Base-by-base conservation (phyloP, 2,113 vertebrate genomes). In the Tiliqua scincoides region DNA sequence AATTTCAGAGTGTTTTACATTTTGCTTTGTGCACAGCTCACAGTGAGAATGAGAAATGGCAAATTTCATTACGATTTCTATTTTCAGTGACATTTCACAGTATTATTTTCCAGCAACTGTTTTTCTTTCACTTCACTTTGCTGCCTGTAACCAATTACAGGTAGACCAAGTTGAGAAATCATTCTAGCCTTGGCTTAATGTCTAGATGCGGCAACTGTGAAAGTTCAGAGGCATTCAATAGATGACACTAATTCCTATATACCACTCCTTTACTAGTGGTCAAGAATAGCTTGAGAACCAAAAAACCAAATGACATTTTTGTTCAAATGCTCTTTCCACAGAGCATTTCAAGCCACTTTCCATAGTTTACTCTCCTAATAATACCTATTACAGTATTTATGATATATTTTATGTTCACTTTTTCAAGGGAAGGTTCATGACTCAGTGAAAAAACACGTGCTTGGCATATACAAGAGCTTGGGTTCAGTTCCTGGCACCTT, bases 1-100 rank as follows among this genome's bases (percentile, higher is more conserved):
- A 88, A 72, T 84, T 84, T 52, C 5, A 43, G 0, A 0, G 30
- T 3, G 8, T 75, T 90, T 68, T 76, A 6, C 3, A n/a, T 68
- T 89, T 79, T 23, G 54, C 68, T 89, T n/a, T 79, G 57, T 32
- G 40, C 35, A 77, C 27, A 23, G 12, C 89, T 4, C 6, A 86
- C 67, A 57, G 40, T 3, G 62, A 70, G 25, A 75, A 1, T 92
- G 1, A 65, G 32, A 87, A 91, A 48, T 12, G 1, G 14, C 12
- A 79, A 27, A 48, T 90, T 78, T 61, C 84, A 25, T 43, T 85
- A 12, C 3, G 62, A 84, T 43, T 14, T 74, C 73, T 76, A 54
- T 1, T 83, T 89, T 83, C 20, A 80, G 3, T 87, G 79, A 3
- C 20, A 59, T 2, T 83, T 14, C 81, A 35, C 21, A 79, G 48